phyloP scores from a whole-genome alignment of 2,888 invertebrate genomes.

The Tinea semifulvella region DNA sequence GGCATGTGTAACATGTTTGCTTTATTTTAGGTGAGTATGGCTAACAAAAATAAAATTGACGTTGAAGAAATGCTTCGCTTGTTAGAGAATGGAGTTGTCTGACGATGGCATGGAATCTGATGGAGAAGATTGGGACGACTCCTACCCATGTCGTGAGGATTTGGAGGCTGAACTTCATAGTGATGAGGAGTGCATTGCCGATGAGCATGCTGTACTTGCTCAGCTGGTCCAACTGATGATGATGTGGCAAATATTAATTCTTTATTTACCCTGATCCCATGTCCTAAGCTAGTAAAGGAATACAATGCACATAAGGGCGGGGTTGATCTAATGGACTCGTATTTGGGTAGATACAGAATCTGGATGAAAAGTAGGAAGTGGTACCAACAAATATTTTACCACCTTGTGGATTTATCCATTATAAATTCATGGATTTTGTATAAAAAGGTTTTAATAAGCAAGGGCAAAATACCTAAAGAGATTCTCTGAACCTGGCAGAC shows the following conservation, averaged over 20 bases:
- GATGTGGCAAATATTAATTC: too few species aligned
- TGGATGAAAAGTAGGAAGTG: constrained; percentile 21
- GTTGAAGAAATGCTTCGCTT: background rate
- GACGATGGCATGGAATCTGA: background rate
- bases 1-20: background rate
- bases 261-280: background rate
- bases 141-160: background rate
- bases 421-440: constrained; percentile 19
- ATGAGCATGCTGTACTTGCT: background rate
- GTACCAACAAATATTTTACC: constrained; percentile 20
- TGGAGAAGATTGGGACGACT: background rate
- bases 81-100: background rate
- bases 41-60: background rate
- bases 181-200: background rate
- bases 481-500: constrained; percentile 20
- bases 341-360: constrained; percentile 19
- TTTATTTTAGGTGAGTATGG: background rate
- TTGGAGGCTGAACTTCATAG: background rate
- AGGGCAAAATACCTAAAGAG: constrained; percentile 15
- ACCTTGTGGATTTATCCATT: constrained; percentile 19
- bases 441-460: constrained; percentile 15
- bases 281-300: constrained; percentile 16
- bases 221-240: background rate
- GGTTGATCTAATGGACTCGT: constrained; percentile 21
- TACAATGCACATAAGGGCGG: constrained; percentile 20